Conservation (phyloP, 2,888 invertebrate genomes). For the Hydroisotoma schaefferi region DNA sequence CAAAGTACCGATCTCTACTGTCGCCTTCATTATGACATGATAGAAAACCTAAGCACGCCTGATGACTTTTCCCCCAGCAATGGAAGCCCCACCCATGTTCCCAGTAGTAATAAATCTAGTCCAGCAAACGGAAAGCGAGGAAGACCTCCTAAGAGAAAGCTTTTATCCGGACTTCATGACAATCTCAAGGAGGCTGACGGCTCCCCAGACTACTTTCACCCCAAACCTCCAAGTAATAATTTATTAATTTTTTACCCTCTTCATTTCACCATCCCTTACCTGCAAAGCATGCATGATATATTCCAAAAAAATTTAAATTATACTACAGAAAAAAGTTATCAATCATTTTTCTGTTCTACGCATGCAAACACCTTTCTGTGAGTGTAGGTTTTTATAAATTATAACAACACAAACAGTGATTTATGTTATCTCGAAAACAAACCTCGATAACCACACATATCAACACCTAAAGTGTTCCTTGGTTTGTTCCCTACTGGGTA, state of each 20-base stretch:
- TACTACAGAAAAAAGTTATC: neutral
- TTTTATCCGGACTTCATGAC: slow-evolving; percentile 3
- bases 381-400: too few species aligned
- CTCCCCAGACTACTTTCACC: slow-evolving; percentile 12
- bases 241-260: neutral
- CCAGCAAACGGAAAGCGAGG: neutral
- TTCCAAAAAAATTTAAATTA: neutral
- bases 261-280: neutral
- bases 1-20: slow-evolving; percentile 83
- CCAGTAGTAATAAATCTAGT: neutral
- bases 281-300: neutral
- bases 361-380: too few species aligned
- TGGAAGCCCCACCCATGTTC: neutral
- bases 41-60: slow-evolving; percentile 37
- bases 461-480: too few species aligned
- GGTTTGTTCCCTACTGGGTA: too few species aligned
- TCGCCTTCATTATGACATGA: slow-evolving; percentile 67
- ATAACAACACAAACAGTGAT: too few species aligned
- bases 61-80: slow-evolving; percentile 50
- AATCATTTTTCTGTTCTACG: too few species aligned
- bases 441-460: too few species aligned
- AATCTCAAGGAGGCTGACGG: slow-evolving; percentile 4
- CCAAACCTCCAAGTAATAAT: slow-evolving; percentile 6
- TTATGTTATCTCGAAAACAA: too few species aligned
- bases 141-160: slow-evolving; percentile 5